Base-by-base conservation (phyloP, 2,113 vertebrate genomes). In the Phocoena sinus region DNA sequence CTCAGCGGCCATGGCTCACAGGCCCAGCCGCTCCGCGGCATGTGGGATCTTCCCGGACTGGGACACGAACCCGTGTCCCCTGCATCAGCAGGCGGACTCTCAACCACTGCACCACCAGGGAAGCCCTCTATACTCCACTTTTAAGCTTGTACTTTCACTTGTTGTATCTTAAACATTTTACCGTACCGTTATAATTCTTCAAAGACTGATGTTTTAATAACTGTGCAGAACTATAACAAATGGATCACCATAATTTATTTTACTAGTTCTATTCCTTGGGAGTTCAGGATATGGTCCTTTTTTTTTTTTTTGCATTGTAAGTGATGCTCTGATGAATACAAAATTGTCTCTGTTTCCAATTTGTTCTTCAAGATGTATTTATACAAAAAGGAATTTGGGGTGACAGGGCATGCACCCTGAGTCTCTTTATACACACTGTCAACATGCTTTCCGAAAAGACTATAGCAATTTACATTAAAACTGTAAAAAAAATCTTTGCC, bases 151-250 rank as follows among this genome's bases (percentile, higher is more conserved):
- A 56, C 3, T 56, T 56, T 56, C 53, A 80, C 47, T 94, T 89
- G 47, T 91, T 65, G 60, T 17, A 90, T 36, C 86, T 71, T 91
- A 93, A 80, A 71, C 28, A 88, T 84, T 92, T 89, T 79, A 80
- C 68, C 71, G 6, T 28, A 82, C 26, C 71, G 76, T 36, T 90
- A 86, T 11, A 86, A 95, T 96, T 74, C 74, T 81, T 97, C 92
- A 80, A 95, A 90, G 93, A 53, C 31, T 89, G 91, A 84, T 28
- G 26, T 81, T 96, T 95, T 76, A 90, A 90, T 90, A 94, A 62
- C 88, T 76, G 33, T 12, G 38, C 58, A 89, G 53, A 77, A 83
- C 50, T 56, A 53, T 12, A 63, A 77, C 68, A 89, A 92, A 89
- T 10, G 13, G 41, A 28, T 71, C 70, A 50, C 15, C 50, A 28